Percentiles rank a stretch among this genome's conserved stretches.
These are phyloP conservation scores for Cephus pulcher DNA, from an alignment of 2,888 invertebrate genomes.

Conservation along the genomic window DNA sequence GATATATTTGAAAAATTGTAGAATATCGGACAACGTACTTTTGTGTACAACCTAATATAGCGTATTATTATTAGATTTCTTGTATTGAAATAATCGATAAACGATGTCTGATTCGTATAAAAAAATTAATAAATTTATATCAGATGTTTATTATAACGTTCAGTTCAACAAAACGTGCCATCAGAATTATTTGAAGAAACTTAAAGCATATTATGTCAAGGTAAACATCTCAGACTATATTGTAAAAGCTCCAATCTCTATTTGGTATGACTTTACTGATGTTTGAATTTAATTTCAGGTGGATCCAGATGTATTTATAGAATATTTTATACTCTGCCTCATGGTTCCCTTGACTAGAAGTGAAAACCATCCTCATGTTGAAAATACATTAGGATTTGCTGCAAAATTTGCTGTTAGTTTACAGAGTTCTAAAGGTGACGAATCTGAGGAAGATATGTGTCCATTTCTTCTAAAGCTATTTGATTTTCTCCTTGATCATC, in stretches of 20 bases:
- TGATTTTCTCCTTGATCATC: constrained; percentile 71
- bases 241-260: background rate
- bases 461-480: constrained; percentile 73
- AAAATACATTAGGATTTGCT: constrained; percentile 77
- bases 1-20: background rate
- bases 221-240: constrained; percentile 62
- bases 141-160: constrained; percentile 72
- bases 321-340: constrained; percentile 75
- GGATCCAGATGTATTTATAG: constrained; percentile 72
- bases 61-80: background rate
- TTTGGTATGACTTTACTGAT: constrained; percentile 4
- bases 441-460: constrained; percentile 65
- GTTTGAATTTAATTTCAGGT: constrained; percentile 63
- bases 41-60: background rate
- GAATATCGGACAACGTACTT: background rate
- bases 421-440: constrained; percentile 48
- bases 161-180: constrained; percentile 76
- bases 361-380: constrained; percentile 77
- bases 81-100: background rate
- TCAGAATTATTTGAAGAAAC: constrained; percentile 73
- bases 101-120: background rate
- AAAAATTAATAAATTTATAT: background rate
- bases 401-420: constrained; percentile 77
- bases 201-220: constrained; percentile 73
- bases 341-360: constrained; percentile 75